Percentiles rank a stretch among this genome's conserved stretches.
phyloP scores from a whole-genome alignment of 2,797 vertebrate species.

The Alfaro cultratus region DNA sequence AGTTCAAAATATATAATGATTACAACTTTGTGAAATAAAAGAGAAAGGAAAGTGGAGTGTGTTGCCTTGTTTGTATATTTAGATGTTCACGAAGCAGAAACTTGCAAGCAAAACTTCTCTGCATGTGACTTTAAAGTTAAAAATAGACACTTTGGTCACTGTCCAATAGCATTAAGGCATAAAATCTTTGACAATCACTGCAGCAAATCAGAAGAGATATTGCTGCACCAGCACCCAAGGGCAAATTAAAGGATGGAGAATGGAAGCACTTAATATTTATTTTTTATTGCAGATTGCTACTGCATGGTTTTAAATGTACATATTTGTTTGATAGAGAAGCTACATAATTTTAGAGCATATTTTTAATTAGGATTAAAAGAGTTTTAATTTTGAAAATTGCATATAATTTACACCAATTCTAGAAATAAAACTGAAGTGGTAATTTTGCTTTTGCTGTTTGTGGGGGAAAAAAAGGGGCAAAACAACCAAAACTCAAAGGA shows the following conservation, averaged over 20 bases:
- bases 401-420: fast-evolving
- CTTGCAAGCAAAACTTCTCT: background rate
- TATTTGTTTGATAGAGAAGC: background rate
- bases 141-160: background rate
- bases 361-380: background rate
- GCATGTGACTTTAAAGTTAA: background rate
- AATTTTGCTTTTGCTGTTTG: background rate
- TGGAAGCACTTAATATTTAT: background rate
- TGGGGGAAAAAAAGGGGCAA: background rate
- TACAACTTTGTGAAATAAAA: background rate
- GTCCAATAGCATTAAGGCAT: no score
- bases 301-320: background rate
- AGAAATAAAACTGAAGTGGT: background rate
- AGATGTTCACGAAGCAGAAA: background rate
- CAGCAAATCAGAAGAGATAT: background rate
- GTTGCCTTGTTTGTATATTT: background rate
- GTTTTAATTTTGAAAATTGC: background rate
- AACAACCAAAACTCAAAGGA: background rate
- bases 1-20: background rate
- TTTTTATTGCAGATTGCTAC: background rate
- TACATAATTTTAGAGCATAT: background rate
- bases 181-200: background rate
- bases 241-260: background rate
- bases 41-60: background rate
- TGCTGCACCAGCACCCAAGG: background rate